Percentiles rank a stretch among this genome's conserved stretches.
Evolutionary conservation across 2,888 invertebrate species (phyloP).

Genomic region (Anoplius nigerrimus): DNA sequence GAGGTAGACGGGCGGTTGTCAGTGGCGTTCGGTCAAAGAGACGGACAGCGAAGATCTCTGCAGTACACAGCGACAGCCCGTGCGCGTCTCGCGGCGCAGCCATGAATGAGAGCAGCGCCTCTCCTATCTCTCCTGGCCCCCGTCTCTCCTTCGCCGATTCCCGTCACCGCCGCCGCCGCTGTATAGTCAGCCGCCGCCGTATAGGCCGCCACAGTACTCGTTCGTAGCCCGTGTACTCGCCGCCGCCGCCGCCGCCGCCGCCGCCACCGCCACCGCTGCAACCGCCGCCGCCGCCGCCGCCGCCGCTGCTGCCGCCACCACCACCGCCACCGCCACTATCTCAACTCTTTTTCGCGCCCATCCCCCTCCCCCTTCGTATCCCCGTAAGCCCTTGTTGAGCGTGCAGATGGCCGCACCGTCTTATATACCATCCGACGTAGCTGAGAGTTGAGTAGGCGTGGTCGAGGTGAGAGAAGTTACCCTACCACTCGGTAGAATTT

Average conservation of each 20-base stretch:
- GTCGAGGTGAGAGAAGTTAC: too few species aligned
- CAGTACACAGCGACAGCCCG: too few species aligned
- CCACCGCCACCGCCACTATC: conserved; percentile 75
- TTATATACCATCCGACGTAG: too few species aligned
- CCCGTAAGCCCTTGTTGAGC: too few species aligned
- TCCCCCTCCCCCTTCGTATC: too few species aligned
- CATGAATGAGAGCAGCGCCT: conserved; percentile 11
- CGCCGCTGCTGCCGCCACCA: conserved; percentile 63
- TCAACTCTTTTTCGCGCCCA: conserved; percentile 33
- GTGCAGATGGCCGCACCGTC: too few species aligned
- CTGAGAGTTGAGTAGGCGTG: too few species aligned
- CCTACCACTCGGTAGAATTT: too few species aligned
- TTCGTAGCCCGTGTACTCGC: conserved; percentile 34
- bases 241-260: conserved; percentile 51
- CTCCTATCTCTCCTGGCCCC: neutral
- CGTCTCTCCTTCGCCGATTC: conserved; percentile 37
- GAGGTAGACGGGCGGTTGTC: too few species aligned
- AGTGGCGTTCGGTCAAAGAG: too few species aligned
- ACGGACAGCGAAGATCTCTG: too few species aligned
- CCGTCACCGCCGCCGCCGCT: conserved; percentile 35
- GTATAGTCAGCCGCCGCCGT: conserved; percentile 55
- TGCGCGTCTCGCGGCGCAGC: too few species aligned
- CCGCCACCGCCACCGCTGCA: conserved; percentile 56
- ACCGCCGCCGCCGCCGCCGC: conserved; percentile 25
- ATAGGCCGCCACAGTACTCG: conserved; percentile 28